phyloP scores from a whole-genome alignment of 2,113 vertebrate species.

The Eulemur macaco region DNA sequence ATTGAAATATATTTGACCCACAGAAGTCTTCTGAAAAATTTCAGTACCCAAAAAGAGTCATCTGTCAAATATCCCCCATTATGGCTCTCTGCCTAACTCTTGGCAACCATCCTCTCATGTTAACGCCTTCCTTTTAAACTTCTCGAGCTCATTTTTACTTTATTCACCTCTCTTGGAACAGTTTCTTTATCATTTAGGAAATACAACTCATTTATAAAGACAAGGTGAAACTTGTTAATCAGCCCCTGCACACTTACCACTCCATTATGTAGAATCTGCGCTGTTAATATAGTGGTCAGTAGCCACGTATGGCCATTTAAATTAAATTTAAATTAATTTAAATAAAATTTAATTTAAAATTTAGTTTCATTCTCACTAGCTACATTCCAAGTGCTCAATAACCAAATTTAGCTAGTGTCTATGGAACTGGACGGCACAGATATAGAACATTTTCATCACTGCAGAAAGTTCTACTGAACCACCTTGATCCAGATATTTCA shows the following conservation, averaged over 20 bases:
- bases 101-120: background rate
- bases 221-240: background rate
- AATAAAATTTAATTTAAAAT: background rate
- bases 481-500: background rate
- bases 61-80: background rate
- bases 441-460: background rate
- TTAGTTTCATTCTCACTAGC: background rate
- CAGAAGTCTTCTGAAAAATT: background rate
- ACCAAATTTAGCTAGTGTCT: background rate
- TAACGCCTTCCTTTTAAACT: background rate
- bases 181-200: background rate
- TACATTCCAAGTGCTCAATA: background rate
- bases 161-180: background rate
- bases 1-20: background rate
- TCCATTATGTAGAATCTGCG: background rate
- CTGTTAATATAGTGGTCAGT: background rate
- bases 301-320: background rate
- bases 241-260: background rate
- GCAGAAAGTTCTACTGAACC: background rate
- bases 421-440: fast-evolving
- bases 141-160: background rate
- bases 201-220: background rate
- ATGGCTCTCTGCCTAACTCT: background rate
- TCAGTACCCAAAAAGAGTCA: background rate
- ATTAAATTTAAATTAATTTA: background rate